Evolutionary conservation across 1,140 invertebrate genomes (phyloP).

Genomic region (Drosophila chauvacae): DNA sequence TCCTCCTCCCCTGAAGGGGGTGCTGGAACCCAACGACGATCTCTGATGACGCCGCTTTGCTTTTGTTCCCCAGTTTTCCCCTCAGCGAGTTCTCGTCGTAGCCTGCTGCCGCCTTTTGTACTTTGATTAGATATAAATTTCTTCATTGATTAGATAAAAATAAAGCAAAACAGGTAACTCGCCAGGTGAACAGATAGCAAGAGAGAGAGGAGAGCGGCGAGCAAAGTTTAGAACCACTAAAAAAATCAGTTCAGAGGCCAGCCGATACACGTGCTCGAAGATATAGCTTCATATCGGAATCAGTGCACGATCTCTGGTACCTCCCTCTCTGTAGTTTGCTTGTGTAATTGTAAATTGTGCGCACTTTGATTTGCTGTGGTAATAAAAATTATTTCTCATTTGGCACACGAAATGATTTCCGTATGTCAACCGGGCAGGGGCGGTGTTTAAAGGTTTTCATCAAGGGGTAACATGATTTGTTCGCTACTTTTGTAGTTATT

Average conservation of each 20-base stretch:
- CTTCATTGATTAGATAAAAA: conserved; percentile 81
- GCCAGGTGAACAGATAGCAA: conserved; percentile 1
- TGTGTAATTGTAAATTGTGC: conserved; percentile 71
- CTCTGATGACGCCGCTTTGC: conserved; percentile 34
- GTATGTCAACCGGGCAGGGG: conserved; percentile 46
- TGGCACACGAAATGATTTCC: conserved; percentile 63
- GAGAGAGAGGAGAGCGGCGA: neutral
- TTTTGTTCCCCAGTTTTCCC: conserved; percentile 44
- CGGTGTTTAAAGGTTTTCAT: conserved; percentile 23
- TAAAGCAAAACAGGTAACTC: conserved; percentile 53
- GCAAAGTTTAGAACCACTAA: conserved; percentile 41
- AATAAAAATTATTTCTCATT: conserved; percentile 70
- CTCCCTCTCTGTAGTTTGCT: conserved; percentile 11
- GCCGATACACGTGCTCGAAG: conserved; percentile 44
- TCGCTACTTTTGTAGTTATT: neutral
- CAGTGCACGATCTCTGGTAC: conserved; percentile 51
- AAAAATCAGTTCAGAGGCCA: conserved; percentile 36
- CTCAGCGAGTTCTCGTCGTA: conserved; percentile 9
- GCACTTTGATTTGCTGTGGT: conserved; percentile 71
- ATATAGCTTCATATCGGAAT: conserved; percentile 59
- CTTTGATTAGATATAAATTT: conserved; percentile 81
- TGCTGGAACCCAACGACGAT: neutral
- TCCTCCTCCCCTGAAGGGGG: neutral
- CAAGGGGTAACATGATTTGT: neutral
- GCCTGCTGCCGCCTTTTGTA: conserved; percentile 43